Conservation (phyloP, 2,888 invertebrate species). For the Calameuta idolon region DNA sequence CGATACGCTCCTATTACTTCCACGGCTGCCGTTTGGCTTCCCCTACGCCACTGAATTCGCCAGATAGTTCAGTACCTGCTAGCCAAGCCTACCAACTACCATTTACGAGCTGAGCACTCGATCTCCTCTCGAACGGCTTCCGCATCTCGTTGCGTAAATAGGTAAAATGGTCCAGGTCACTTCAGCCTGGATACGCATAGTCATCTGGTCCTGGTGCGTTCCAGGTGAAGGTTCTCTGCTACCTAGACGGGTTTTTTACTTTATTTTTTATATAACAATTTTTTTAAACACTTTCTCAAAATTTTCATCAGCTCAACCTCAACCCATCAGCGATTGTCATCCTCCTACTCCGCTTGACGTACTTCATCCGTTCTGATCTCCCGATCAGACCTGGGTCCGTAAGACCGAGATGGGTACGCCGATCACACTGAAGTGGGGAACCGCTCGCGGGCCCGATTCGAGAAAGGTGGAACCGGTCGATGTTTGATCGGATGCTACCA, state of each 20-base stretch:
- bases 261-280: not conserved
- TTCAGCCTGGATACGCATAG: not conserved
- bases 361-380: not conserved
- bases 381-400: not conserved
- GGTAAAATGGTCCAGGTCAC: not conserved
- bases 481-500: constrained; percentile 43
- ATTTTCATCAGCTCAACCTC: not conserved
- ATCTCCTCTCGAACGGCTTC: not conserved
- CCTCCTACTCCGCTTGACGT: not conserved
- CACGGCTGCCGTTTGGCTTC: constrained; percentile 43
- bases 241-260: not conserved
- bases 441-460: not conserved
- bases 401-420: not conserved
- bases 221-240: too few species aligned
- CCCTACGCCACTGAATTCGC: constrained; percentile 19
- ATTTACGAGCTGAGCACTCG: not conserved
- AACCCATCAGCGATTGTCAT: not conserved
- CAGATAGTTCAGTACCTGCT: not conserved
- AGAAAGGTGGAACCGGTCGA: constrained; percentile 4
- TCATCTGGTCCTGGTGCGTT: not conserved
- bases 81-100: not conserved
- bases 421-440: not conserved
- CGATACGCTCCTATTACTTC: constrained; percentile 49
- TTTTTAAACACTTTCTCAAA: not conserved
- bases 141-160: not conserved